These are phyloP conservation scores for Drosophila recens DNA, from an alignment of 2,888 invertebrate genomes.

Conservation along the genomic window DNA sequence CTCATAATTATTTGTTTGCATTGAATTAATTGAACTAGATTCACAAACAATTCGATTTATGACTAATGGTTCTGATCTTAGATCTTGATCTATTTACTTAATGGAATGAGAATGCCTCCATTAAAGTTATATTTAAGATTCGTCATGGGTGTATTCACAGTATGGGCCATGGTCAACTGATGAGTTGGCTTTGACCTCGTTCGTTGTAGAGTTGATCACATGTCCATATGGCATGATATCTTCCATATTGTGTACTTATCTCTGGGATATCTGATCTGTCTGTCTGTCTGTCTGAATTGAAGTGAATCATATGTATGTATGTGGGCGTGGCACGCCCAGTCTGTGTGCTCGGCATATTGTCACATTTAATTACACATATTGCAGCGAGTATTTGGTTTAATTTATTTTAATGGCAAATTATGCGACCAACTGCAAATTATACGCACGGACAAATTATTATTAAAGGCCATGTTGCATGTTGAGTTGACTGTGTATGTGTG, in stretches of 20 bases:
- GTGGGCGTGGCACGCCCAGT: conserved; percentile 25
- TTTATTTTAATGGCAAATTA: conserved; percentile 68
- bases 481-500: neutral
- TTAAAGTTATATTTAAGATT: neutral
- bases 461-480: conserved; percentile 39
- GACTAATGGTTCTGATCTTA: neutral
- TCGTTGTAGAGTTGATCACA: conserved; percentile 3
- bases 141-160: neutral
- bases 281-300: conserved; percentile 1
- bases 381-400: conserved; percentile 46
- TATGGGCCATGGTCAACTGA: conserved; percentile 11
- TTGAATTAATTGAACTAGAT: too few species aligned
- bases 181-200: conserved; percentile 15
- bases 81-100: neutral
- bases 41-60: neutral
- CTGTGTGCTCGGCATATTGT: conserved; percentile 41
- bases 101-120: neutral
- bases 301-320: conserved; percentile 16
- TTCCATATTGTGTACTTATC: conserved; percentile 10
- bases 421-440: conserved; percentile 49
- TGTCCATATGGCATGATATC: conserved; percentile 14
- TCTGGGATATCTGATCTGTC: conserved; percentile 1
- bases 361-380: conserved; percentile 61
- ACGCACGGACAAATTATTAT: conserved; percentile 55
- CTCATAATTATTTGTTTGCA: too few species aligned